Percentiles rank a stretch among this genome's conserved stretches.
phyloP scores from a whole-genome alignment of 2,888 invertebrate genomes.

The Rhaphigaster nebulosa region DNA sequence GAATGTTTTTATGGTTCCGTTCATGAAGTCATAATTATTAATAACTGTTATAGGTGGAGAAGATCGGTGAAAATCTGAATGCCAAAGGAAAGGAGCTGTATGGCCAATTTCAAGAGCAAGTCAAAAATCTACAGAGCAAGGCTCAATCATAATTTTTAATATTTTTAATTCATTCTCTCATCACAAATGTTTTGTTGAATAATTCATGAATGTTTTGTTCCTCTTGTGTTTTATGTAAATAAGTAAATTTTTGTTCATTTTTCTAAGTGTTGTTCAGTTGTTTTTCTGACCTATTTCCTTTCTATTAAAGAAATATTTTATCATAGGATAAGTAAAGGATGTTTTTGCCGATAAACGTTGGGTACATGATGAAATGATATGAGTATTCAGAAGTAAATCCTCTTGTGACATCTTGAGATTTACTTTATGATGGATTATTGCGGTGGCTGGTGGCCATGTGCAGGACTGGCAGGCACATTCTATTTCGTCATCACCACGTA shows the following conservation, averaged over 20 bases:
- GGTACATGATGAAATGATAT: too few relatives aligned
- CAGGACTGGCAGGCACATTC: too few relatives aligned
- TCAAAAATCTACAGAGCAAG: slow-evolving; percentile 1
- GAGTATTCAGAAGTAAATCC: not conserved
- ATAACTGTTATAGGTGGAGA: slow-evolving; percentile 13
- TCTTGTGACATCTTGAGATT: not conserved
- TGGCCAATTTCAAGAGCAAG: slow-evolving; percentile 18
- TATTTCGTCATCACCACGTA: too few relatives aligned
- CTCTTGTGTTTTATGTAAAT: not conserved
- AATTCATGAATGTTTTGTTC: not conserved
- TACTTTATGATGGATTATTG: not conserved
- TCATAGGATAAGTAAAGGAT: not conserved
- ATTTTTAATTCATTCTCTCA: not conserved
- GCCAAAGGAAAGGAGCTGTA: not conserved
- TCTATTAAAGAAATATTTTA: not conserved
- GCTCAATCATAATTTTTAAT: not conserved
- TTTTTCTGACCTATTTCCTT: not conserved
- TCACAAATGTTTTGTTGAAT: not conserved
- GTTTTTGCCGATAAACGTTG: not conserved
- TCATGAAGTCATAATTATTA: not conserved
- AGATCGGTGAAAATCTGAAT: not conserved
- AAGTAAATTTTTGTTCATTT: not conserved
- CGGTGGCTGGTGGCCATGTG: too few relatives aligned
- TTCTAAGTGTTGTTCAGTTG: not conserved
- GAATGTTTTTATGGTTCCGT: not conserved